phyloP scores from a whole-genome alignment of 2,113 vertebrate genomes.

The Perca schrenkii region DNA sequence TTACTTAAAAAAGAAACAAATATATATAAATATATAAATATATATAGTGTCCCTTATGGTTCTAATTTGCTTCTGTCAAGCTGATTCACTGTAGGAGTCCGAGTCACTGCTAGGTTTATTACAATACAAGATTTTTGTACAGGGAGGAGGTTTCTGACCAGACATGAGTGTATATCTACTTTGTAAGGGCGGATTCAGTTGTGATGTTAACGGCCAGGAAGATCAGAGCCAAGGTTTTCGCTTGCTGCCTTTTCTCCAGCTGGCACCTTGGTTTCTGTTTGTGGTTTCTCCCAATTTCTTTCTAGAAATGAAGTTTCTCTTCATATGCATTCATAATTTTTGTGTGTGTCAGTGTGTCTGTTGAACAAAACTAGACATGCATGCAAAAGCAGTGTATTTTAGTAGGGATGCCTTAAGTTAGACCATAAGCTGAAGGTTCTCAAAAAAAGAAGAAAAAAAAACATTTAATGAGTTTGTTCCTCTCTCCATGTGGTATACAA shows the following conservation, averaged over 20 bases:
- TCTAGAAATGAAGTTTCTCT: conserved; percentile 73
- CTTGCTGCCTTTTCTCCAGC: conserved; percentile 52
- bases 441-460: conserved; percentile 61
- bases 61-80: conserved; percentile 74
- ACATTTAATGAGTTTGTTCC: conserved; percentile 81
- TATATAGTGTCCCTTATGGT: conserved; percentile 81
- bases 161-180: conserved; percentile 67
- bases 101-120: conserved; percentile 69
- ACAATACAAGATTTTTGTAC: conserved; percentile 65
- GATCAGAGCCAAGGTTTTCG: conserved; percentile 41
- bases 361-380: conserved; percentile 85
- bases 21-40: conserved; percentile 78
- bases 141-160: conserved; percentile 68
- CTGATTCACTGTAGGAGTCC: conserved; percentile 76
- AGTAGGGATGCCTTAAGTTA: conserved; percentile 86
- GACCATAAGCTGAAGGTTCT: conserved; percentile 82
- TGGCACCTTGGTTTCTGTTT: conserved; percentile 57
- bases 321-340: conserved; percentile 82
- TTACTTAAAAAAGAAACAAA: conserved; percentile 84
- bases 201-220: conserved; percentile 60
- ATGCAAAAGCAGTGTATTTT: conserved; percentile 86
- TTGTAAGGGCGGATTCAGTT: conserved; percentile 56
- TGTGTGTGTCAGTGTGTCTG: conserved; percentile 84
- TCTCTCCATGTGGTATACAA: conserved; percentile 83
- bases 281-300: conserved; percentile 73